These are phyloP conservation scores for Aspidoscelis tigris DNA, from an alignment of 2,113 vertebrate genomes.

Conservation along the genomic window DNA sequence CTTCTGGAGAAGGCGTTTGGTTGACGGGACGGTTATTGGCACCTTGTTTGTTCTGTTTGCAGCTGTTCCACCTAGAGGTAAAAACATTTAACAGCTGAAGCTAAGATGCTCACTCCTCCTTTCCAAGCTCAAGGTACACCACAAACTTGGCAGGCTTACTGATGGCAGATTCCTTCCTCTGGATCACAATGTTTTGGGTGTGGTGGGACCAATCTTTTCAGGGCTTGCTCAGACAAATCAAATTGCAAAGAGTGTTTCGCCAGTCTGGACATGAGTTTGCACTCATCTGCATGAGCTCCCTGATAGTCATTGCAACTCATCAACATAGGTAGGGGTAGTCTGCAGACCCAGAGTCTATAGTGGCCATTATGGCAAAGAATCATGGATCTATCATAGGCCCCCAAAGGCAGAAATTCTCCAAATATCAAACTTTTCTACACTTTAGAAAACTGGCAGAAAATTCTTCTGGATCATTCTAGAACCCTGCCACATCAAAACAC, in stretches of 20 bases:
- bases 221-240: background rate
- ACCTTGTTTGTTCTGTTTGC: slow-evolving; percentile 96
- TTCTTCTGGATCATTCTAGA: background rate
- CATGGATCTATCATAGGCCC: too few relatives aligned
- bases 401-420: too few relatives aligned
- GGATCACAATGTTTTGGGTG: background rate
- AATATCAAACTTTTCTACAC: too few relatives aligned
- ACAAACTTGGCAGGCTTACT: background rate
- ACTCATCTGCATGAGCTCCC: background rate
- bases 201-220: background rate
- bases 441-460: too few relatives aligned
- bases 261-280: background rate
- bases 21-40: slow-evolving; percentile 92
- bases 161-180: background rate
- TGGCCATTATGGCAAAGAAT: too few relatives aligned
- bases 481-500: background rate
- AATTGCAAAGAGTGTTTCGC: background rate
- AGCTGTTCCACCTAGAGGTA: slow-evolving; percentile 92
- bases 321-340: background rate
- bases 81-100: slow-evolving; percentile 5
- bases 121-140: background rate
- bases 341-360: background rate
- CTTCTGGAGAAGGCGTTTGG: slow-evolving; percentile 93
- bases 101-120: background rate
- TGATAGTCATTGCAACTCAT: background rate